Conservation (phyloP, 2,888 invertebrate species). For the Acrobasis suavella region DNA sequence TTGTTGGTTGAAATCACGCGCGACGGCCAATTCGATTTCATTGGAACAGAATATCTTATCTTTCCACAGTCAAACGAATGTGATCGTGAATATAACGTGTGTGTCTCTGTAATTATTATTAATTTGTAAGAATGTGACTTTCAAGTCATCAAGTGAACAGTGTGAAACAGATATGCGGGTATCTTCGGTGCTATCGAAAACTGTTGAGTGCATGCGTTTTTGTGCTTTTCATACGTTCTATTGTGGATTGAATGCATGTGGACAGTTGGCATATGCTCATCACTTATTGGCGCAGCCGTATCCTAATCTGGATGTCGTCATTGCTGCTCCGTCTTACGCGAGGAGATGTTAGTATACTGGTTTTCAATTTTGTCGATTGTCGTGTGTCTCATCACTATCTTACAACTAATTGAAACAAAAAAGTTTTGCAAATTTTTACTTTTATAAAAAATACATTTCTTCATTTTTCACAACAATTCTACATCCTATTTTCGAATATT, state of each 20-base stretch:
- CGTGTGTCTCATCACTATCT: slow-evolving; percentile 7
- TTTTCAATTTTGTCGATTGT: slow-evolving; percentile 23
- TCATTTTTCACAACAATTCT: no score
- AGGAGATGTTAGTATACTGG: slow-evolving; percentile 56
- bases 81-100: slow-evolving; percentile 37
- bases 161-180: slow-evolving; percentile 36
- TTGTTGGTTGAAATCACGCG: slow-evolving; percentile 64
- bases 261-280: slow-evolving; percentile 54
- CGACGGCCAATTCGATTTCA: slow-evolving; percentile 51
- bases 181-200: slow-evolving; percentile 55
- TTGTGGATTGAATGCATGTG: slow-evolving; percentile 61
- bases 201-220: slow-evolving; percentile 58
- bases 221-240: slow-evolving; percentile 61
- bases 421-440: no score
- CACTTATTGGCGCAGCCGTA: slow-evolving; percentile 60
- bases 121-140: slow-evolving; percentile 18
- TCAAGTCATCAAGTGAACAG: slow-evolving; percentile 7
- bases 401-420: no score
- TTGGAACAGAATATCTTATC: slow-evolving; percentile 54
- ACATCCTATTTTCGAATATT: no score
- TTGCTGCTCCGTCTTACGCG: slow-evolving; percentile 61
- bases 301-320: slow-evolving; percentile 63
- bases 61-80: slow-evolving; percentile 50
- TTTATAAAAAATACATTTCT: no score
- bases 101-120: slow-evolving; percentile 25